Evolutionary conservation across 2,888 invertebrate species (phyloP).

Genomic region (Silvanus unidentatus): DNA sequence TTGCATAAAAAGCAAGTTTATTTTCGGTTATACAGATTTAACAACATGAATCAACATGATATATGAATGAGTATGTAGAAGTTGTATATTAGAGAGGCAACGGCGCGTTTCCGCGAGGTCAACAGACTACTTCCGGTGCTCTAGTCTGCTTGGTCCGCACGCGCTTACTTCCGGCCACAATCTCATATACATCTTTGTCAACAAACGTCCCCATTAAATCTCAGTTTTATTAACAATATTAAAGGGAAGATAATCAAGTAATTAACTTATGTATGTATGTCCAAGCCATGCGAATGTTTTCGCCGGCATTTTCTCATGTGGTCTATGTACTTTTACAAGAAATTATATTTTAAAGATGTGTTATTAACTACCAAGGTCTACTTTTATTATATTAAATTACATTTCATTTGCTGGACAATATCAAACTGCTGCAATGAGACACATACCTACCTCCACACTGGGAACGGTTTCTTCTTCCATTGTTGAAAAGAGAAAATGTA

Average conservation of each 20-base stretch:
- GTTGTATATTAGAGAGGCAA: slow-evolving; percentile 32
- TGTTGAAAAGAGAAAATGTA: too few relatives aligned
- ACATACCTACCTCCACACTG: too few relatives aligned
- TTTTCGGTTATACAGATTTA: too few relatives aligned
- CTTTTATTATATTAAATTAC: slow-evolving; percentile 32
- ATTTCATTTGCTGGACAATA: slow-evolving; percentile 27
- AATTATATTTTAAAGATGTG: slow-evolving; percentile 38
- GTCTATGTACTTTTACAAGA: slow-evolving; percentile 36
- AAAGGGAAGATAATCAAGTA: too few relatives aligned
- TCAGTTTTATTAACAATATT: too few relatives aligned
- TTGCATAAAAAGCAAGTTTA: too few relatives aligned
- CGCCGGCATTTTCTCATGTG: slow-evolving; percentile 44
- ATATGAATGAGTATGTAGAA: slow-evolving; percentile 23
- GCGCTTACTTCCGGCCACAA: slow-evolving; percentile 33
- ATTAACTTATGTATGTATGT: too few relatives aligned
- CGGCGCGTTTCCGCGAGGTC: slow-evolving; percentile 37
- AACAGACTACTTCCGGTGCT: slow-evolving; percentile 38
- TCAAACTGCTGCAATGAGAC: neutral
- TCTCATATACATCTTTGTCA: slow-evolving; percentile 2
- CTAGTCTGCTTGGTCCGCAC: slow-evolving; percentile 28
- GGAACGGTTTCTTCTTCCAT: too few relatives aligned
- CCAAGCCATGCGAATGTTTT: slow-evolving; percentile 44
- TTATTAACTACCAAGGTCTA: slow-evolving; percentile 35
- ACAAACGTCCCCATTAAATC: too few relatives aligned
- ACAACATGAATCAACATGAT: slow-evolving; percentile 28